Evolutionary conservation across 2,797 vertebrate species (phyloP).

Genomic region (Hydrophis major): DNA sequence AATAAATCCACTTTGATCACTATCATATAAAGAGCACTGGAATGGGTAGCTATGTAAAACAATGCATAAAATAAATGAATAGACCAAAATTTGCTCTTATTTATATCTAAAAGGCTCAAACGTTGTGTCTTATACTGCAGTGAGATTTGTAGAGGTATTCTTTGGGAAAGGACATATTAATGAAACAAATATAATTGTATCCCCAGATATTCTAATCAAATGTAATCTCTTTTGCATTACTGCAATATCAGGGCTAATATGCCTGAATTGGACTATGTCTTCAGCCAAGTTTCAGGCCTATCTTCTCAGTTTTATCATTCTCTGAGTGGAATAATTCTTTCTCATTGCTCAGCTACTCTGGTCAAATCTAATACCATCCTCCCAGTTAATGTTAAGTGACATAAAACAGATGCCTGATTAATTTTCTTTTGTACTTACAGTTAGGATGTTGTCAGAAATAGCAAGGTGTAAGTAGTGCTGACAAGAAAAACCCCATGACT

Average conservation of each 20-base stretch:
- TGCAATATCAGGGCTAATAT: neutral
- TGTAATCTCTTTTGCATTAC: neutral
- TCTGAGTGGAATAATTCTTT: neutral
- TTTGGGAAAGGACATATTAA: no score
- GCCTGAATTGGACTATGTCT: neutral
- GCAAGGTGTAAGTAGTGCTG: neutral
- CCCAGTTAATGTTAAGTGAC: neutral
- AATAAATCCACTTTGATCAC: neutral
- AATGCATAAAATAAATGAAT: neutral
- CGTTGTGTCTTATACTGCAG: neutral
- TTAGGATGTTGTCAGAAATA: slow-evolving; percentile 2
- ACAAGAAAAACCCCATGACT: neutral
- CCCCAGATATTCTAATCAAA: no score
- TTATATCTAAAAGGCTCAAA: neutral
- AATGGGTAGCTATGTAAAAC: neutral
- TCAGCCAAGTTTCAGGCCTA: neutral
- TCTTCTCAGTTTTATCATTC: neutral
- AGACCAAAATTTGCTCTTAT: neutral
- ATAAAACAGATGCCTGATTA: neutral
- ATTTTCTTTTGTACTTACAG: neutral
- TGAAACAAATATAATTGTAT: neutral
- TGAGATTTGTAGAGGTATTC: neutral
- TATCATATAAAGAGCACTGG: neutral
- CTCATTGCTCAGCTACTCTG: neutral
- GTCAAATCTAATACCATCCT: slow-evolving; percentile 11